These are phyloP conservation scores for Pyrochroa serraticornis DNA, from an alignment of 2,888 invertebrate genomes.

Conservation along the genomic window DNA sequence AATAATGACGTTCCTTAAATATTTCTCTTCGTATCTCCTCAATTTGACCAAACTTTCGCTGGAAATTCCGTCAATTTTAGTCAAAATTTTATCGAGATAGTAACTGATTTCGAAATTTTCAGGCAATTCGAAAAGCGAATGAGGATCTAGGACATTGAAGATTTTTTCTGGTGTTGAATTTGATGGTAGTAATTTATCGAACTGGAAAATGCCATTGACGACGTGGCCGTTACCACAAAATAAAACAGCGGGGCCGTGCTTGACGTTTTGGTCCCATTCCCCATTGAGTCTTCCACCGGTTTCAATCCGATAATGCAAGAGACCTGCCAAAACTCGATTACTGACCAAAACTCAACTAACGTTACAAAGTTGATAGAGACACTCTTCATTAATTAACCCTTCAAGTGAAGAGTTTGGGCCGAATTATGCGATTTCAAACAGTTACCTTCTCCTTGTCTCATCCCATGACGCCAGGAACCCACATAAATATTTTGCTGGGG, in stretches of 20 bases:
- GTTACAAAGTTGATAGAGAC: too few relatives aligned
- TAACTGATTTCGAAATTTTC: slow-evolving; percentile 58
- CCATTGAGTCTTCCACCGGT: slow-evolving; percentile 65
- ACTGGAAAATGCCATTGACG: slow-evolving; percentile 60
- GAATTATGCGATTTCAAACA: too few relatives aligned
- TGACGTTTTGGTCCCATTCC: slow-evolving; percentile 62
- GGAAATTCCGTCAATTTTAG: slow-evolving; percentile 11
- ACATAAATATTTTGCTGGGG: slow-evolving; percentile 62
- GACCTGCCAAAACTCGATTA: too few relatives aligned
- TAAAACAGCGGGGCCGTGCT: slow-evolving; percentile 63
- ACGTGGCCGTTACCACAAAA: slow-evolving; percentile 64
- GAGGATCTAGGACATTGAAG: slow-evolving; percentile 32
- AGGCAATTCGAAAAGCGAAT: slow-evolving; percentile 47
- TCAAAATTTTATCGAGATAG: slow-evolving; percentile 57
- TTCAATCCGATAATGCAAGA: slow-evolving; percentile 59
- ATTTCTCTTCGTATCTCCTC: slow-evolving; percentile 56
- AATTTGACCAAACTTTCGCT: slow-evolving; percentile 31
- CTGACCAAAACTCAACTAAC: too few relatives aligned
- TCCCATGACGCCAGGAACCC: slow-evolving; percentile 64
- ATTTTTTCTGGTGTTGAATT: not conserved
- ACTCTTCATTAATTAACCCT: too few relatives aligned
- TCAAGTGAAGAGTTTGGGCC: too few relatives aligned
- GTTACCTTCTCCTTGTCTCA: slow-evolving; percentile 62
- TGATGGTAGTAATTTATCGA: slow-evolving; percentile 59
- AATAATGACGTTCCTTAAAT: slow-evolving; percentile 58